These are phyloP conservation scores for Oreochromis grahami DNA, from an alignment of 2,797 vertebrate genomes.

Conservation along the genomic window DNA sequence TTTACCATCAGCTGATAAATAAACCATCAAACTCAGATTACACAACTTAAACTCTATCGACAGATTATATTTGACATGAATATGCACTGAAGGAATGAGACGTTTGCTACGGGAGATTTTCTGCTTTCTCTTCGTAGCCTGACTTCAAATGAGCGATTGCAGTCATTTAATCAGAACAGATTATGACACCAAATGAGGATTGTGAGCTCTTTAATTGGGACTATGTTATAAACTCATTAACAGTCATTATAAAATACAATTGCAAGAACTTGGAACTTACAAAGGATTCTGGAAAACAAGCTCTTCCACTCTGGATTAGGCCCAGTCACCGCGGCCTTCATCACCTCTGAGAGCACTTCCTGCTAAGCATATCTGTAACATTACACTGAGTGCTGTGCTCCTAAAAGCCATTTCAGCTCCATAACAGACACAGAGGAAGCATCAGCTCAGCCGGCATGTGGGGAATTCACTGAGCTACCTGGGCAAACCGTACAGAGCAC, in stretches of 20 bases:
- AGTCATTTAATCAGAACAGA: neutral
- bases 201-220: neutral
- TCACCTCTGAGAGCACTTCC: neutral
- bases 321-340: neutral
- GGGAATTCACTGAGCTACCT: neutral
- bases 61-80: neutral
- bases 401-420: neutral
- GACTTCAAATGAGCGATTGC: neutral
- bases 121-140: neutral
- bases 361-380: slow-evolving; percentile 1
- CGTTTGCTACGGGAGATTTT: fast-evolving
- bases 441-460: neutral
- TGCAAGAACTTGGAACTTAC: fast-evolving
- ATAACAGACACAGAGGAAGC: neutral
- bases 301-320: neutral
- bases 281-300: neutral
- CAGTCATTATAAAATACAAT: neutral
- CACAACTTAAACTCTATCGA: fast-evolving
- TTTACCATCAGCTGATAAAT: neutral
- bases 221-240: neutral
- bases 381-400: neutral
- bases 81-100: neutral
- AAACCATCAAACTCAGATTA: neutral
- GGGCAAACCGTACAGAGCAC: neutral
- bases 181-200: neutral